Percentiles rank a stretch among this genome's conserved stretches.
Evolutionary conservation across 2,888 invertebrate genomes (phyloP).

Genomic region (Aphrophora alni): DNA sequence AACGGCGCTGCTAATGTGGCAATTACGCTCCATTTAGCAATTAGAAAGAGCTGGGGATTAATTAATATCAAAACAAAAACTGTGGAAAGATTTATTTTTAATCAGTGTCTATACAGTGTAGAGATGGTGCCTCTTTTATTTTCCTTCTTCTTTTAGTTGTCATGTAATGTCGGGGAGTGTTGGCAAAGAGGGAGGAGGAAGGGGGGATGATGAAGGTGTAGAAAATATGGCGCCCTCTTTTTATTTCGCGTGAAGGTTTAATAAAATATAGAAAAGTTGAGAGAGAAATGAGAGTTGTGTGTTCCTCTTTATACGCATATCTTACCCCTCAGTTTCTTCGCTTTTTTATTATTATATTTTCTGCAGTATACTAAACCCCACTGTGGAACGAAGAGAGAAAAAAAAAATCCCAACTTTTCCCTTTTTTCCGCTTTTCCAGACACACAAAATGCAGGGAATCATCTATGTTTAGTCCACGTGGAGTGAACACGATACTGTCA

Average conservation of each 20-base stretch:
- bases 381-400: conserved; percentile 30
- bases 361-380: conserved; percentile 35
- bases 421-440: conserved; percentile 27
- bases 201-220: conserved; percentile 37
- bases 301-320: neutral
- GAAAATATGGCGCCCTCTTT: conserved; percentile 37
- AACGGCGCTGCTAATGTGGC: neutral
- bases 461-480: conserved; percentile 15
- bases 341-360: conserved; percentile 38
- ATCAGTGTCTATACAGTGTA: conserved; percentile 34
- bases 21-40: neutral
- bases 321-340: neutral
- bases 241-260: conserved; percentile 33
- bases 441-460: conserved; percentile 6
- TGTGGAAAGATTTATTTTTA: conserved; percentile 28
- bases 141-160: neutral
- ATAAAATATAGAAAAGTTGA: conserved; percentile 36
- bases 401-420: conserved; percentile 35
- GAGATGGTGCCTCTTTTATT: neutral
- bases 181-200: neutral
- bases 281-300: neutral
- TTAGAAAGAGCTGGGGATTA: neutral
- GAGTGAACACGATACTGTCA: conserved; percentile 41
- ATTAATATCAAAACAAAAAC: neutral
- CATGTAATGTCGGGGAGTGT: neutral